Evolutionary conservation across 2,888 invertebrate species (phyloP).

Genomic region (Andrena fulva): DNA sequence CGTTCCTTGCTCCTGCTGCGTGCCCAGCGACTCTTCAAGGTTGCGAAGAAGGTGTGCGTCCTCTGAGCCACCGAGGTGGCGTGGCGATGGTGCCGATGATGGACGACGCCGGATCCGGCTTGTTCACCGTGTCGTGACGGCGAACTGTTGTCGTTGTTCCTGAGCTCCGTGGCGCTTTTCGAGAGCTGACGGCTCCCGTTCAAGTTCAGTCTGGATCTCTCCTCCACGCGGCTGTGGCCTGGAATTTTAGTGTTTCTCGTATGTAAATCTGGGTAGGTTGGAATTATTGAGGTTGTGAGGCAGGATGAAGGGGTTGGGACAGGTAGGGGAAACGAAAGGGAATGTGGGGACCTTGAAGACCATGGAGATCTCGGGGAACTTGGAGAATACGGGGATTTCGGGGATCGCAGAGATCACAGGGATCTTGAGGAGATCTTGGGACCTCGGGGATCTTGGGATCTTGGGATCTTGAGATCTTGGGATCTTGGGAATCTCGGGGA

Average conservation of each 20-base stretch:
- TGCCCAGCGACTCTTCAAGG: slow-evolving; percentile 93
- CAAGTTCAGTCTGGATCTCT: slow-evolving; percentile 80
- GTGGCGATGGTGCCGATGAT: slow-evolving; percentile 85
- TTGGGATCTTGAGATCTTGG: no score
- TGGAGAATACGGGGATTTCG: no score
- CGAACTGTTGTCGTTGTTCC: slow-evolving; percentile 85
- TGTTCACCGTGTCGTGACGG: slow-evolving; percentile 85
- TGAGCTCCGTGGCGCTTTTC: slow-evolving; percentile 92
- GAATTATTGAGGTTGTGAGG: no score
- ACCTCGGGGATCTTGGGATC: no score
- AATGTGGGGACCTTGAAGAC: no score
- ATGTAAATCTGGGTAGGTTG: neutral
- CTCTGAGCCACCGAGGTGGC: slow-evolving; percentile 92
- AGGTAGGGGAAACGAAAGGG: no score
- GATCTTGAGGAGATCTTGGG: no score
- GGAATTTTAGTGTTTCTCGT: neutral
- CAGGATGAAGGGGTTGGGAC: no score
- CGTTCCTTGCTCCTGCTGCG: slow-evolving; percentile 91
- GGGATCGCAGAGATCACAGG: no score
- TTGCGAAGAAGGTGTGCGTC: slow-evolving; percentile 93
- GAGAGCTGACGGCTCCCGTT: slow-evolving; percentile 89
- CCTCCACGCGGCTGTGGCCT: slow-evolving; percentile 73
- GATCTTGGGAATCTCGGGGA: no score
- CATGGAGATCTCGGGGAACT: no score
- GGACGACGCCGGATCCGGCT: slow-evolving; percentile 74